A percentile compares a stretch with the other conserved stretches of the same genome.
Evolutionary conservation across 2,888 invertebrate species (phyloP).

Genomic region (Cheilosia scutellata): DNA sequence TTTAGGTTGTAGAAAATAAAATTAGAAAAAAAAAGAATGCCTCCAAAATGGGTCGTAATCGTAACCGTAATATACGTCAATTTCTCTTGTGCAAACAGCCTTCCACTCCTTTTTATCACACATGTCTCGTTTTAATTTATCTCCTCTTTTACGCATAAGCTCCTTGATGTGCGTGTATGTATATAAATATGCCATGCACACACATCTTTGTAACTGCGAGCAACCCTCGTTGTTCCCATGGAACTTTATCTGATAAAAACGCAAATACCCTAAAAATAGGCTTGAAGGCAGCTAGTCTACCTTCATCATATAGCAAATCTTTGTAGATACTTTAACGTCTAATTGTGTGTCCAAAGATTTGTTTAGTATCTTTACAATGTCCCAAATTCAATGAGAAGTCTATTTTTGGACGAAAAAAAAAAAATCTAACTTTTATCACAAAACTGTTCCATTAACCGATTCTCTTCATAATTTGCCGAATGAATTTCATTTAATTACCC

Average conservation of each 20-base stretch:
- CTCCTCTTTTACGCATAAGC: constrained; percentile 26
- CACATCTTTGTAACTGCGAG: too few species aligned
- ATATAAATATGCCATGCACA: too few species aligned
- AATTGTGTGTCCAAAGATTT: too few species aligned
- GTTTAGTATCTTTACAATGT: too few species aligned
- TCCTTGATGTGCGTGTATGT: constrained; percentile 13
- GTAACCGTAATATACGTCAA: constrained; percentile 40
- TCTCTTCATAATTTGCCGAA: constrained; percentile 22
- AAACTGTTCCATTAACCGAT: constrained; percentile 24
- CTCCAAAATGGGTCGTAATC: constrained; percentile 20
- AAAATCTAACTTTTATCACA: constrained; percentile 2
- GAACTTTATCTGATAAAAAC: neutral
- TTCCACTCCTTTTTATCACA: constrained; percentile 26
- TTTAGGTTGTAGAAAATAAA: neutral
- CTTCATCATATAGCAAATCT: neutral
- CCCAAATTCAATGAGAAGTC: neutral
- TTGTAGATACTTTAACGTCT: too few species aligned
- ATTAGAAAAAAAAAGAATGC: neutral
- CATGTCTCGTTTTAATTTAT: constrained; percentile 45
- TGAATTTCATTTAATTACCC: constrained; percentile 7
- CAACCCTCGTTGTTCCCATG: neutral
- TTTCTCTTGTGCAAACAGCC: constrained; percentile 4
- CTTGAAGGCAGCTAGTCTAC: constrained; percentile 1
- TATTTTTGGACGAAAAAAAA: neutral
- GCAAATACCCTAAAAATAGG: constrained; percentile 6